phyloP scores from a whole-genome alignment of 2,113 vertebrate species.

The Microtus ochrogaster region DNA sequence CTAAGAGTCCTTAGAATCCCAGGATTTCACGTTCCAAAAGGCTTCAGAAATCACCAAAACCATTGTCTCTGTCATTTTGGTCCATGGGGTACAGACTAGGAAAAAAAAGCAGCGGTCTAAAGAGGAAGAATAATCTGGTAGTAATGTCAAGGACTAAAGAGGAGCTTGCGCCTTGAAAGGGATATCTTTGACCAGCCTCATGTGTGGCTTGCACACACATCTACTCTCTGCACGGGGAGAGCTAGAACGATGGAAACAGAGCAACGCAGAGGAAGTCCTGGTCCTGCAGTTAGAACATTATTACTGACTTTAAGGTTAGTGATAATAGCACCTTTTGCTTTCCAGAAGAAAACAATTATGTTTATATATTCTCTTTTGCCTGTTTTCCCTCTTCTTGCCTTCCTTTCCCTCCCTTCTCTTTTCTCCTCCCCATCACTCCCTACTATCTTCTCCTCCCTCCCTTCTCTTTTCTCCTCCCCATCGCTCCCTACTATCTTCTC shows the following conservation, averaged over 20 bases:
- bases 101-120: neutral
- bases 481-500: neutral
- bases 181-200: neutral
- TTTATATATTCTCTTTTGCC: neutral
- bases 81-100: neutral
- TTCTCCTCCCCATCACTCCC: neutral
- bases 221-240: neutral
- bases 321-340: neutral
- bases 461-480: neutral
- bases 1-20: neutral
- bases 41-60: neutral
- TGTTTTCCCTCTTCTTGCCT: too few species aligned
- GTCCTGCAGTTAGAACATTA: neutral
- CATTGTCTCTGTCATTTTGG: neutral
- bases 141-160: neutral
- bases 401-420: too few species aligned
- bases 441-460: neutral
- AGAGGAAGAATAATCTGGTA: neutral
- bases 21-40: neutral
- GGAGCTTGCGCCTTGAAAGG: neutral
- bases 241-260: neutral
- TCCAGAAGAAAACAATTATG: neutral
- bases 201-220: neutral
- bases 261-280: neutral
- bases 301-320: neutral